phyloP scores from a whole-genome alignment of 2,113 vertebrate genomes.

The Solenodon paradoxus region DNA sequence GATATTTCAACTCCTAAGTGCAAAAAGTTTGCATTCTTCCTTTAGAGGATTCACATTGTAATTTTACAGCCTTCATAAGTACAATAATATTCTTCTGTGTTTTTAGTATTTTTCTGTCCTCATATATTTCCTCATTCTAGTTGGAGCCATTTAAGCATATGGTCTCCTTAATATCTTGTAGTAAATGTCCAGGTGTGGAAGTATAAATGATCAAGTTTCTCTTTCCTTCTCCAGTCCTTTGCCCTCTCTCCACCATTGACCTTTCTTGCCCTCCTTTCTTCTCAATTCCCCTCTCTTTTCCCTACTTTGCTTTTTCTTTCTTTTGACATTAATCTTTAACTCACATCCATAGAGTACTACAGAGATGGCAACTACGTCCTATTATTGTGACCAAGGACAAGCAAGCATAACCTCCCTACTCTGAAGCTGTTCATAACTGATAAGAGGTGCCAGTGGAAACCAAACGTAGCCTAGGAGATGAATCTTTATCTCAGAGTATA shows the following conservation, averaged over 20 bases:
- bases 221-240: not conserved
- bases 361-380: too few relatives aligned
- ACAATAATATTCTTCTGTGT: not conserved
- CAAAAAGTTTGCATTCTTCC: constrained; percentile 7
- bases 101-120: not conserved
- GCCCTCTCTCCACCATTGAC: too few relatives aligned
- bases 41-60: not conserved
- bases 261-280: not conserved
- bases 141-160: not conserved
- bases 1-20: not conserved
- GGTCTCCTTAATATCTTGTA: not conserved
- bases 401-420: too few relatives aligned
- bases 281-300: not conserved
- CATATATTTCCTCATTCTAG: not conserved
- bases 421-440: too few relatives aligned
- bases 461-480: too few relatives aligned
- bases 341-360: not conserved
- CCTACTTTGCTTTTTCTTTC: not conserved
- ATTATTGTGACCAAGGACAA: too few relatives aligned
- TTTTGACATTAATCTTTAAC: not conserved
- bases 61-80: not conserved
- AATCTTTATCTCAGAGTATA: too few relatives aligned
- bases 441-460: too few relatives aligned
- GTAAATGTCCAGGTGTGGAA: not conserved
- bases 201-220: not conserved